A percentile compares a stretch with the other conserved stretches of the same genome.
phyloP scores from a whole-genome alignment of 2,113 vertebrate species.

The Sturnira hondurensis region DNA sequence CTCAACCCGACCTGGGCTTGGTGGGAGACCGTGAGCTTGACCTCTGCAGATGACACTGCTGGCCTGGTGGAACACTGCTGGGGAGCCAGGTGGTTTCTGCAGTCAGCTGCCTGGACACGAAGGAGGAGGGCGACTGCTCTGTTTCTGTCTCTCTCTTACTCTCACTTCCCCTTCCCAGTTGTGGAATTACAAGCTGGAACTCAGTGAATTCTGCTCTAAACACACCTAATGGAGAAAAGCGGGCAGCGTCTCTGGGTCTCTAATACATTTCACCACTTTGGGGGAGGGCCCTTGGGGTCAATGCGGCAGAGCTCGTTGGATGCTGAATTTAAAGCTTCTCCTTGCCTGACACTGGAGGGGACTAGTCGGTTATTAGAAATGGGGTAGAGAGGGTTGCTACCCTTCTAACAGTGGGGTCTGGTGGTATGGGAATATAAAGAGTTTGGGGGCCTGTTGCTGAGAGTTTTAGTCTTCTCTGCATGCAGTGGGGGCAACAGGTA shows the following conservation, averaged over 20 bases:
- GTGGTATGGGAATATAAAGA: neutral
- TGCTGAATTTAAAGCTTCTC: neutral
- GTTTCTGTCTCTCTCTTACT: neutral
- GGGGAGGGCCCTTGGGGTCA: neutral
- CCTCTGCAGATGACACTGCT: neutral
- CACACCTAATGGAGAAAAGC: neutral
- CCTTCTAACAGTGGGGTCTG: neutral
- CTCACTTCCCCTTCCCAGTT: neutral
- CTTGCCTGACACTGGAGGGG: neutral
- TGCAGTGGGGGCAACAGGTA: neutral
- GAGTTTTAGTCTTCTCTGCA: neutral
- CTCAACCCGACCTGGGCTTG: neutral
- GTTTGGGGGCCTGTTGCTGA: neutral
- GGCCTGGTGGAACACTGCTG: neutral
- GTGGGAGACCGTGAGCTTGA: neutral
- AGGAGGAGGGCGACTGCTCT: neutral
- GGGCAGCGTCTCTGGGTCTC: neutral
- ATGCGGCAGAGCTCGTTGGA: neutral
- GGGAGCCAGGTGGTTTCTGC: neutral
- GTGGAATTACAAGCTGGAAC: neutral
- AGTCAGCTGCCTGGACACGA: rapidly evolving
- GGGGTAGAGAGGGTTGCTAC: neutral
- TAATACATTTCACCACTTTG: neutral
- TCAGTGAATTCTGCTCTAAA: neutral
- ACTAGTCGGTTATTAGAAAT: neutral